A percentile compares a stretch with the other conserved stretches of the same genome.
phyloP scores from a whole-genome alignment of 2,888 invertebrate species.

The Zaprionus lineosus region DNA sequence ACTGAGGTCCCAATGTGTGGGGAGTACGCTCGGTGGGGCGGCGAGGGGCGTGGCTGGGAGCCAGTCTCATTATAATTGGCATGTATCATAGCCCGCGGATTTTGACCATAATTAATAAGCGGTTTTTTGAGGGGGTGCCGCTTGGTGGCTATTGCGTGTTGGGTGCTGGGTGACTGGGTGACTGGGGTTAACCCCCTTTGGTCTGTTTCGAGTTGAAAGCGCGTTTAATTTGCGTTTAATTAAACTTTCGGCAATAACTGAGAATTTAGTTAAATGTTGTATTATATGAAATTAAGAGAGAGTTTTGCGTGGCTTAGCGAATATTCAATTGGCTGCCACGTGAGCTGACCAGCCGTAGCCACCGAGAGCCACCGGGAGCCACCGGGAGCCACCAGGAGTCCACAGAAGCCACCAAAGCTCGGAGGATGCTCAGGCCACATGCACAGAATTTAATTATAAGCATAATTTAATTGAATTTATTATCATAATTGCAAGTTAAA shows the following conservation, averaged over 20 bases:
- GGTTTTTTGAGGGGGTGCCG: slow-evolving; percentile 1
- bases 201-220: slow-evolving; percentile 3
- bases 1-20: too few relatives aligned
- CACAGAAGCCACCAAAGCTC: not conserved
- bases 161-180: not conserved
- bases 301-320: slow-evolving; percentile 14
- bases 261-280: slow-evolving; percentile 13
- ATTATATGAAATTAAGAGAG: slow-evolving; percentile 42
- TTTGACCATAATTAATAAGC: slow-evolving; percentile 33
- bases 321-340: slow-evolving; percentile 19
- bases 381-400: not conserved
- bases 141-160: too few relatives aligned
- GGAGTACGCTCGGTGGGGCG: too few relatives aligned
- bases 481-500: slow-evolving; percentile 38
- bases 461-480: slow-evolving; percentile 65
- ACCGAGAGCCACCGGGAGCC: not conserved
- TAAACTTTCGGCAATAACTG: slow-evolving; percentile 31
- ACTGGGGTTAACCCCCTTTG: too few relatives aligned
- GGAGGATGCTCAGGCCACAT: slow-evolving; percentile 7
- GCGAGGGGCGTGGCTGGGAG: too few relatives aligned
- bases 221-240: slow-evolving; percentile 44
- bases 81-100: not conserved
- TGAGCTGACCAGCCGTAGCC: slow-evolving; percentile 7
- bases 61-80: slow-evolving; percentile 15
- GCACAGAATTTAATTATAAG: slow-evolving; percentile 59